A percentile compares a stretch with the other conserved stretches of the same genome.
These are phyloP conservation scores for Leptinotarsa undecemlineata DNA, from an alignment of 1,140 invertebrate species.

Conservation along the genomic window DNA sequence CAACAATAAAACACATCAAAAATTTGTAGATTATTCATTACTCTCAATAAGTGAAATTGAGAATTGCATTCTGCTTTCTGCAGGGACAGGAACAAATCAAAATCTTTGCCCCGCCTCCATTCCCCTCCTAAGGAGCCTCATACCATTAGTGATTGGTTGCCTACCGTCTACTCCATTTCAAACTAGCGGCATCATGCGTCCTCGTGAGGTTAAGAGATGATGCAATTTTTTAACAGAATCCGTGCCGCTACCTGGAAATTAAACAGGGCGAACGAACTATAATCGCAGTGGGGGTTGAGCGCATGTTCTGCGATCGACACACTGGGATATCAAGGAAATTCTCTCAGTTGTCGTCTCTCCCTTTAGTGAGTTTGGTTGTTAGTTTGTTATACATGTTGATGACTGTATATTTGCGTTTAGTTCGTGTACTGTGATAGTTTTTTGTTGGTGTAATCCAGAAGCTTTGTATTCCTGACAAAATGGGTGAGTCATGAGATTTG, in stretches of 20 bases:
- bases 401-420: neutral
- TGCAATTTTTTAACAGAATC: neutral
- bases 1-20: neutral
- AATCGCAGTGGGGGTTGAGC: neutral
- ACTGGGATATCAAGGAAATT: neutral
- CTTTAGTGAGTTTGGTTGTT: neutral
- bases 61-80: neutral
- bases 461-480: neutral
- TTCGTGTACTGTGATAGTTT: conserved; percentile 5
- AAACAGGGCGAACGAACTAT: neutral
- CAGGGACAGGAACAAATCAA: conserved; percentile 1
- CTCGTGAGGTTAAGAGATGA: neutral
- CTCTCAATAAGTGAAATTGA: neutral
- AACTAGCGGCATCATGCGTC: neutral
- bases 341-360: neutral
- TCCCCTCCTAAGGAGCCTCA: neutral
- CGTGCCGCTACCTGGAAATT: neutral
- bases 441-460: neutral
- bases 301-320: neutral
- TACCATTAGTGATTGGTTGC: neutral
- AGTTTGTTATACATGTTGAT: neutral
- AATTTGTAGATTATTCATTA: neutral
- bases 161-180: neutral
- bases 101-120: neutral
- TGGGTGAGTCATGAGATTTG: neutral